phyloP scores from a whole-genome alignment of 2,113 vertebrate genomes.

The Varanus komodoensis region DNA sequence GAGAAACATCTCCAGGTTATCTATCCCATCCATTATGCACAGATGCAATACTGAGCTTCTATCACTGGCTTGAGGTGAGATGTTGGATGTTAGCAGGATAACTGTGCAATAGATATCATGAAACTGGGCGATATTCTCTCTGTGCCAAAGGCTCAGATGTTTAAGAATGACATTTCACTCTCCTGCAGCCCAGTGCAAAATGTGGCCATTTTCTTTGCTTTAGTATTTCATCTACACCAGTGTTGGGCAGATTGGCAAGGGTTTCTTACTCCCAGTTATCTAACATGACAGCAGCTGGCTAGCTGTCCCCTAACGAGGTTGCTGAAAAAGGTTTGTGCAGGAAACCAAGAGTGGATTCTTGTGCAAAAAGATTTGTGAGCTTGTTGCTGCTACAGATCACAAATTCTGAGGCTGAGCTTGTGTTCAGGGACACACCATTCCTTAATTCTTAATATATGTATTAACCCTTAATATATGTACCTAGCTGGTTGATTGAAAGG shows the following conservation, averaged over 20 bases:
- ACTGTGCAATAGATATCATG: background rate
- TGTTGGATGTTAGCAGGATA: background rate
- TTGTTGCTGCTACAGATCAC: background rate
- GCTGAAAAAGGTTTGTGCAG: too few relatives aligned
- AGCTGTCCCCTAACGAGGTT: too few relatives aligned
- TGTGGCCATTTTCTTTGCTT: background rate
- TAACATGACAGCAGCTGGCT: background rate
- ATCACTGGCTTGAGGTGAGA: too few relatives aligned
- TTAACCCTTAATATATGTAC: too few relatives aligned
- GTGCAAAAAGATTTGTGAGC: background rate
- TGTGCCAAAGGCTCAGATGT: background rate
- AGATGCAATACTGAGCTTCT: background rate
- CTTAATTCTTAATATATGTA: background rate
- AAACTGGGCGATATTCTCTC: background rate
- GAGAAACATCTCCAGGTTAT: too few relatives aligned
- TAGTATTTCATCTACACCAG: background rate
- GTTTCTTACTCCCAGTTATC: background rate
- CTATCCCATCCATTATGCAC: background rate
- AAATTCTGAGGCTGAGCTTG: background rate
- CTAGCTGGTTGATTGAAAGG: too few relatives aligned
- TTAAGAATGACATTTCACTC: background rate
- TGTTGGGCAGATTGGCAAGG: background rate
- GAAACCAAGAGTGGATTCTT: too few relatives aligned
- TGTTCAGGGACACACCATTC: background rate
- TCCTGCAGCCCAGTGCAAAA: background rate